Evolutionary conservation across 2,113 vertebrate species (phyloP).

Genomic region (Gobiocypris rarus): DNA sequence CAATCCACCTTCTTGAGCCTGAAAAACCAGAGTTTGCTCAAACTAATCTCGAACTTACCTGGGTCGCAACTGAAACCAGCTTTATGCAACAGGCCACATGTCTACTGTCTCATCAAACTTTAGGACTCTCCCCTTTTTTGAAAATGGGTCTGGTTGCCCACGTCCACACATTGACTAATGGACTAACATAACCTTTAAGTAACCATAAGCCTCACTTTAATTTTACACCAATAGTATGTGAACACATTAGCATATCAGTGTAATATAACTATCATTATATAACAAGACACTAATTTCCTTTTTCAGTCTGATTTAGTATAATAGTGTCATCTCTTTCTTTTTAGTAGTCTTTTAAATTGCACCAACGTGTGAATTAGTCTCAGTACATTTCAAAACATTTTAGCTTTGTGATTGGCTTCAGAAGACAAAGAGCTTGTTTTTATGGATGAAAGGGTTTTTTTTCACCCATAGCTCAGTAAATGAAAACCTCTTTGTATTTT

Average conservation of each 20-base stretch:
- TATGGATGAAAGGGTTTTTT: neutral
- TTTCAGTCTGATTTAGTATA: slow-evolving; percentile 23
- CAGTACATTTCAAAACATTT: neutral
- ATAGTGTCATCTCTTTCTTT: slow-evolving; percentile 24
- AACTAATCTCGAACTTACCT: too few species aligned
- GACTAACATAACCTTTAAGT: neutral
- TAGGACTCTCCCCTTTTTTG: neutral
- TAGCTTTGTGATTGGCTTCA: neutral
- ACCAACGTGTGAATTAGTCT: neutral
- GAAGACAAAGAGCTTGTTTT: slow-evolving; percentile 12
- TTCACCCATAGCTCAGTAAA: neutral
- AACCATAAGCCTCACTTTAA: neutral
- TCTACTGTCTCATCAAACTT: neutral
- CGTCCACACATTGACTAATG: too few species aligned
- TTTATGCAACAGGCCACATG: too few species aligned
- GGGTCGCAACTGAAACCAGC: too few species aligned
- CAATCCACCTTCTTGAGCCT: too few species aligned
- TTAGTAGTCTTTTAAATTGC: neutral
- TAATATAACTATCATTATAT: neutral
- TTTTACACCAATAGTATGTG: neutral
- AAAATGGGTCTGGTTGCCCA: neutral
- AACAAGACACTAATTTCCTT: neutral
- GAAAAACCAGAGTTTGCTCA: too few species aligned
- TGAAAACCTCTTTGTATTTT: slow-evolving; percentile 57
- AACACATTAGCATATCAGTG: neutral